These are phyloP conservation scores for Rotaria macrura DNA, from an alignment of 2,888 invertebrate genomes.

Conservation along the genomic window DNA sequence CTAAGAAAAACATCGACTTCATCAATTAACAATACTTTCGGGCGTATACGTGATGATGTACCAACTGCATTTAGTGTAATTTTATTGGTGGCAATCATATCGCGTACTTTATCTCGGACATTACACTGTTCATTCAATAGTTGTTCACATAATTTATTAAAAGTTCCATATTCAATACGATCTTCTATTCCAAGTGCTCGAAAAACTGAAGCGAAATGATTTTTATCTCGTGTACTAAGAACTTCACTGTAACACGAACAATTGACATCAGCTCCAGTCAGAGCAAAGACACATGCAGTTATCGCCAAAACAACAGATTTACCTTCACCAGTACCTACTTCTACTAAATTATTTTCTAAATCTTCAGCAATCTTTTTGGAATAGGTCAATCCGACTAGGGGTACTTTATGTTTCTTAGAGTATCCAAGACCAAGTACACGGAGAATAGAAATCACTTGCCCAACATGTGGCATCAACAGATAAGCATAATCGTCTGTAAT, in stretches of 20 bases:
- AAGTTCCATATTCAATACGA: conserved; percentile 17
- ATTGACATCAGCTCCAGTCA: not conserved
- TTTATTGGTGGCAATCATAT: not conserved
- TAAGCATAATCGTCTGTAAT: not conserved
- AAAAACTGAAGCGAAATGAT: not conserved
- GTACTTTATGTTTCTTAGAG: not conserved
- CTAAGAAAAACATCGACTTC: conserved; percentile 25
- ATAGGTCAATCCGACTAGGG: not conserved
- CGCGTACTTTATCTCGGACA: not conserved
- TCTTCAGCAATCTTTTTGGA: not conserved
- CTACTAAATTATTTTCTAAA: not conserved
- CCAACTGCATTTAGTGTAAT: not conserved
- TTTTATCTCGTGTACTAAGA: not conserved
- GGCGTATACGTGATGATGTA: not conserved
- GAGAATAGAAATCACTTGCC: not conserved
- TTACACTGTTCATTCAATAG: not conserved
- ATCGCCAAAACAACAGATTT: not conserved
- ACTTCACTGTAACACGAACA: conserved; percentile 17
- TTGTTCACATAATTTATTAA: conserved; percentile 21
- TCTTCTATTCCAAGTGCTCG: not conserved
- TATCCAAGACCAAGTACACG: not conserved
- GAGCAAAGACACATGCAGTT: not conserved
- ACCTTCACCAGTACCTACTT: conserved; percentile 4
- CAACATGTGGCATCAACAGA: conserved; percentile 8
- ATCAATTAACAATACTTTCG: conserved; percentile 22